A percentile compares a stretch with the other conserved stretches of the same genome.
Evolutionary conservation across 2,797 vertebrate species (phyloP).

Genomic region (Parotocinclus haroldoi): DNA sequence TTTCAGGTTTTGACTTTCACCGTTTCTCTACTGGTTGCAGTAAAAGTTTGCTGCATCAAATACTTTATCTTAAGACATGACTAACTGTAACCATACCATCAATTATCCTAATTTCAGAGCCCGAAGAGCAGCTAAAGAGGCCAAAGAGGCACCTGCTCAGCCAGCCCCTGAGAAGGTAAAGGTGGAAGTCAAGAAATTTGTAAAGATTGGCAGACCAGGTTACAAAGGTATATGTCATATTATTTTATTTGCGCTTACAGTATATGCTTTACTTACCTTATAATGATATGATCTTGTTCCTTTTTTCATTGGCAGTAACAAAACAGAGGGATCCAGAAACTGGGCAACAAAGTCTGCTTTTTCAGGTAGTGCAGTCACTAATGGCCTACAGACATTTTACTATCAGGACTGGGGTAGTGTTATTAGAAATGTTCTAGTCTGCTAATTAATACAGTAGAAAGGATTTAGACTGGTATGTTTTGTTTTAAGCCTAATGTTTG

Average conservation of each 20-base stretch:
- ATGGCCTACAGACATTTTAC: neutral
- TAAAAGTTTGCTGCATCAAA: too few species aligned
- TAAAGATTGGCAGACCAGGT: slow-evolving; percentile 94
- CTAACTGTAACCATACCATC: too few species aligned
- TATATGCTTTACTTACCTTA: neutral
- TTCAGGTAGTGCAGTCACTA: slow-evolving; percentile 78
- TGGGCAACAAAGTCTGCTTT: slow-evolving; percentile 92
- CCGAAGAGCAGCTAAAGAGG: slow-evolving; percentile 92
- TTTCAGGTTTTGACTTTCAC: too few species aligned
- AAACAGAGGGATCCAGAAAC: slow-evolving; percentile 93
- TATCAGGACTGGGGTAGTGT: too few species aligned
- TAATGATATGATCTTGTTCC: neutral
- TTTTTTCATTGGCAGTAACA: slow-evolving; percentile 74
- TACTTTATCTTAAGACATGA: too few species aligned
- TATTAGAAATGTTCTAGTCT: too few species aligned
- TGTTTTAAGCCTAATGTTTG: too few species aligned
- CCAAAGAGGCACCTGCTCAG: slow-evolving; percentile 94
- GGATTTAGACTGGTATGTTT: too few species aligned
- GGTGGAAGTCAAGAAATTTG: slow-evolving; percentile 97
- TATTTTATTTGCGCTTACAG: too few species aligned
- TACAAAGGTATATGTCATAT: slow-evolving; percentile 82
- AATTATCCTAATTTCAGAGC: slow-evolving; percentile 71
- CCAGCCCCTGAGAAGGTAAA: slow-evolving; percentile 96
- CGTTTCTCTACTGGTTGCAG: too few species aligned
- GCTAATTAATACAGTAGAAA: too few species aligned